Conservation (phyloP, 2,797 vertebrate species). For the Sciaenops ocellatus region DNA sequence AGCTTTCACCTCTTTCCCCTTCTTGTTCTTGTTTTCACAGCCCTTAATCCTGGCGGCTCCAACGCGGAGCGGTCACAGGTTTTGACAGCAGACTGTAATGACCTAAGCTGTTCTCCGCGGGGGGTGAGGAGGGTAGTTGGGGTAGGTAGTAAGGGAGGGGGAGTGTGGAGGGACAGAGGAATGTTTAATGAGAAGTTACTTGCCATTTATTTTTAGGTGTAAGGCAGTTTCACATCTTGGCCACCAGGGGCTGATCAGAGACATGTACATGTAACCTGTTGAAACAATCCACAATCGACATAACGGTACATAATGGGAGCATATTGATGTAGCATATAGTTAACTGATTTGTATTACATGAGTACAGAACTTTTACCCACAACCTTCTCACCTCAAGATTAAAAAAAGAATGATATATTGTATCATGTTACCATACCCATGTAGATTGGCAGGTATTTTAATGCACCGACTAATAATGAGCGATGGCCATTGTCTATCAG, state of each 20-base stretch:
- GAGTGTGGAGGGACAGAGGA: constrained; percentile 51
- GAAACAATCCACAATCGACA: not conserved
- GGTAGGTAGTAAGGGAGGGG: constrained; percentile 48
- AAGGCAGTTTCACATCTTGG: constrained; percentile 39
- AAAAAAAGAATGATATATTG: not conserved
- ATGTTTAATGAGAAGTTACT: constrained; percentile 66
- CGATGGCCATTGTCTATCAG: not conserved
- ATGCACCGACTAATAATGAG: not conserved
- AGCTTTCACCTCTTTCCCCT: constrained; percentile 79
- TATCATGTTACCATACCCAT: not conserved
- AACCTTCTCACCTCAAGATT: not conserved
- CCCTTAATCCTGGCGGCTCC: constrained; percentile 77
- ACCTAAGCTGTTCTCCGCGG: constrained; percentile 79
- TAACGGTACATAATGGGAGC: not conserved
- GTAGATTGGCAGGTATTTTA: not conserved
- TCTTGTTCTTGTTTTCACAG: constrained; percentile 81
- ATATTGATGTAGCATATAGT: not conserved
- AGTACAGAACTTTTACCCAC: not conserved
- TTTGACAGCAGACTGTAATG: constrained; percentile 86
- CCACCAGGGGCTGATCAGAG: constrained; percentile 59
- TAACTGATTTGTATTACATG: not conserved
- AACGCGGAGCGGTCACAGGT: constrained; percentile 79
- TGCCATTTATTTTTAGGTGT: constrained; percentile 56
- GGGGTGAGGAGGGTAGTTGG: constrained; percentile 60
- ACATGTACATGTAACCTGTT: not conserved